These are phyloP conservation scores for Grallaria varia DNA, from an alignment of 2,113 vertebrate genomes.

Conservation along the genomic window DNA sequence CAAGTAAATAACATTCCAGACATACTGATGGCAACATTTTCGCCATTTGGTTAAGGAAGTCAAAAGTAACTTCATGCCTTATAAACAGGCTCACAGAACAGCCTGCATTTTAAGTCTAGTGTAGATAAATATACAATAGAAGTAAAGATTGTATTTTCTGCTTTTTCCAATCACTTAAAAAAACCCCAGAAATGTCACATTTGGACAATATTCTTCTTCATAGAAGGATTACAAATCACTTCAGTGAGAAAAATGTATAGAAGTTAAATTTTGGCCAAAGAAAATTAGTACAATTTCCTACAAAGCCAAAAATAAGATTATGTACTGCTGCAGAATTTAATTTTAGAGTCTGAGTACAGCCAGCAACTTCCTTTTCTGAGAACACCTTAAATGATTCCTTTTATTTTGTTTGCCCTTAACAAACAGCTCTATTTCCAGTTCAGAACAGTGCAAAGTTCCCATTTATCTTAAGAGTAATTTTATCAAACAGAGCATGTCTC, in stretches of 20 bases:
- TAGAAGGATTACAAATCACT: background rate
- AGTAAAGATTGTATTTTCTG: background rate
- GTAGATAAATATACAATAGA: background rate
- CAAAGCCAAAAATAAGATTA: background rate
- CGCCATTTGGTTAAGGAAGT: slow-evolving; percentile 59
- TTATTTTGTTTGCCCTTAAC: background rate
- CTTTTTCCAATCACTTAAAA: background rate
- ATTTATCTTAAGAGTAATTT: background rate
- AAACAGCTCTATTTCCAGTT: background rate
- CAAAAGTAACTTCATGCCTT: slow-evolving; percentile 56
- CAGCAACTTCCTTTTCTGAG: background rate
- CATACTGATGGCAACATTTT: slow-evolving; percentile 65
- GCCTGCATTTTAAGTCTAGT: background rate
- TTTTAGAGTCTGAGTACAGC: background rate
- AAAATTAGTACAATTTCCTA: background rate
- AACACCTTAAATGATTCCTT: background rate
- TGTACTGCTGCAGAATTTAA: background rate
- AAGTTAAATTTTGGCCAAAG: background rate
- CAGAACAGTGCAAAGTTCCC: background rate
- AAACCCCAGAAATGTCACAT: background rate
- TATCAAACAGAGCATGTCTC: background rate
- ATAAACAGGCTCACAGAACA: slow-evolving; percentile 28
- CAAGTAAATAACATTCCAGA: slow-evolving; percentile 79
- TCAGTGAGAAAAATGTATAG: background rate
- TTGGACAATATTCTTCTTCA: background rate